Evolutionary conservation across 2,888 invertebrate species (phyloP).

Genomic region (Omphaloscelis lunosa): DNA sequence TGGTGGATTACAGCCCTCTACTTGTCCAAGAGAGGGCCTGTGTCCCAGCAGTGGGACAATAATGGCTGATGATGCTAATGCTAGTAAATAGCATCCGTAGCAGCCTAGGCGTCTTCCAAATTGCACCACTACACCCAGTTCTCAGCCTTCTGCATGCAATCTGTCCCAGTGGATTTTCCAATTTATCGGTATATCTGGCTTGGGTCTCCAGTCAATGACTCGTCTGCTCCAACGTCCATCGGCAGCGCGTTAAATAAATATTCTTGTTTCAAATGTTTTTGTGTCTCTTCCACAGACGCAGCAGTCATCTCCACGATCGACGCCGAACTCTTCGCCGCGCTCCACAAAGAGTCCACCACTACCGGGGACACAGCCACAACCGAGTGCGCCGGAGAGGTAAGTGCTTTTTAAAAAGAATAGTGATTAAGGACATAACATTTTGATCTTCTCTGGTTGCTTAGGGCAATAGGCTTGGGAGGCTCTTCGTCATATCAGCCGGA

Average conservation of each 20-base stretch:
- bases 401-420: too few relatives aligned
- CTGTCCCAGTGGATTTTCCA: too few relatives aligned
- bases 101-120: too few relatives aligned
- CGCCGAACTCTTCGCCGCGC: conserved; percentile 96
- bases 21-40: too few relatives aligned
- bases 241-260: not conserved
- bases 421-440: not conserved
- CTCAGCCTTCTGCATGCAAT: too few relatives aligned
- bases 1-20: too few relatives aligned
- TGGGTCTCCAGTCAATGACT: not conserved
- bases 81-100: too few relatives aligned
- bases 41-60: too few relatives aligned
- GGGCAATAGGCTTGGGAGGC: not conserved
- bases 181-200: not conserved
- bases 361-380: conserved; percentile 89
- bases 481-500: not conserved
- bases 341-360: conserved; percentile 96
- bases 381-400: conserved; percentile 82
- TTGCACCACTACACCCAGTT: too few relatives aligned
- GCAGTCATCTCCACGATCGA: conserved; percentile 96
- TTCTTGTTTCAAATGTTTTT: not conserved
- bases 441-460: not conserved
- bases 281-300: conserved; percentile 91
- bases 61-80: too few relatives aligned
- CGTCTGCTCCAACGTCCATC: not conserved